Evolutionary conservation across 2,797 vertebrate genomes (phyloP).

Genomic region (Podarcis siculus): DNA sequence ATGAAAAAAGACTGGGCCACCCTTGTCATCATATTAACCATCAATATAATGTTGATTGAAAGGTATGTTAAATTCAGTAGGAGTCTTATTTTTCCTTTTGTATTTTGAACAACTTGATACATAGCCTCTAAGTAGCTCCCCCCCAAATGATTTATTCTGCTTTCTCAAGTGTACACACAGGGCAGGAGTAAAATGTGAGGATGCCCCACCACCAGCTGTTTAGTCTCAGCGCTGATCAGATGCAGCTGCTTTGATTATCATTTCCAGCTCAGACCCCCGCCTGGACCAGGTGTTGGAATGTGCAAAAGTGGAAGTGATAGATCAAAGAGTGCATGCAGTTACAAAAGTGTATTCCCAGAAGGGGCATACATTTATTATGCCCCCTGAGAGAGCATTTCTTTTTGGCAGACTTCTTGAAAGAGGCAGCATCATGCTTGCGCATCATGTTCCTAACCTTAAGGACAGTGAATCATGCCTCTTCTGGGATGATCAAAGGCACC

Average conservation of each 20-base stretch:
- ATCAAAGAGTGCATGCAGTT: conserved; percentile 40
- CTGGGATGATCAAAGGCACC: conserved; percentile 1
- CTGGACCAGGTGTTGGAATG: conserved; percentile 49
- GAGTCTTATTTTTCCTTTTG: not conserved
- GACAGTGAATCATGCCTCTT: not conserved
- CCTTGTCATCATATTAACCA: not conserved
- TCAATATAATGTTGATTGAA: not conserved
- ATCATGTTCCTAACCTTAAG: conserved; percentile 16
- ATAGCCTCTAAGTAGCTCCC: not conserved
- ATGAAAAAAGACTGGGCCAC: not conserved
- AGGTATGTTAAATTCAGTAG: not conserved
- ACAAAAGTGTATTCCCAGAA: conserved; percentile 24
- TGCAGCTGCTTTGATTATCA: conserved; percentile 27
- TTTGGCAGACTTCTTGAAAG: conserved; percentile 9
- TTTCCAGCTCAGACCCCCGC: conserved; percentile 39
- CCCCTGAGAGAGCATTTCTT: conserved; percentile 39
- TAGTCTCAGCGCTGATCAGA: conserved; percentile 31
- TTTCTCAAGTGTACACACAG: conserved; percentile 45
- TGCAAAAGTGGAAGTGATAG: not conserved
- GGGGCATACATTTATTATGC: conserved; percentile 31
- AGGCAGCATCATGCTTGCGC: not conserved
- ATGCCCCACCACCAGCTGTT: conserved; percentile 28
- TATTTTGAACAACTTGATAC: not conserved
- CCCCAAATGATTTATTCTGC: conserved; percentile 27
- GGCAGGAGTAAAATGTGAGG: conserved; percentile 53